phyloP scores from a whole-genome alignment of 2,113 vertebrate species.

The Rhea americana region DNA sequence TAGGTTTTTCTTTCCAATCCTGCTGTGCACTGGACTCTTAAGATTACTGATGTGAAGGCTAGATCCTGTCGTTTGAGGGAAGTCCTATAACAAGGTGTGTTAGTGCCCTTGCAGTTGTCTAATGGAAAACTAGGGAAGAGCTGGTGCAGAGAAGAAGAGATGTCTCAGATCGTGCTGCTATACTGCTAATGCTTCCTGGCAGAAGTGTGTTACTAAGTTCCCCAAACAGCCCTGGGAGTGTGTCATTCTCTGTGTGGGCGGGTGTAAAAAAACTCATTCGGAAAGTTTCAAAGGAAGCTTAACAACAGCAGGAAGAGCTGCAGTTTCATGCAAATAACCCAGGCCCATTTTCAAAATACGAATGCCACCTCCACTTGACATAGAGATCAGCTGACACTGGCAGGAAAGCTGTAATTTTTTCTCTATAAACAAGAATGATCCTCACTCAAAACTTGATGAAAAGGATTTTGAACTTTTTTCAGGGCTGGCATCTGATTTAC shows the following conservation, averaged over 20 bases:
- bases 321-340: background rate
- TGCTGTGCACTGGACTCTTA: rapidly evolving
- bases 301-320: conserved; percentile 13
- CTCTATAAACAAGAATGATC: background rate
- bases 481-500: background rate
- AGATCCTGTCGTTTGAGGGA: background rate
- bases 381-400: background rate
- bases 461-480: background rate
- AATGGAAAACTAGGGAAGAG: background rate
- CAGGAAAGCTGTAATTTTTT: background rate
- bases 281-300: conserved; percentile 38
- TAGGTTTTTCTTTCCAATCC: background rate
- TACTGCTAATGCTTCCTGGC: background rate
- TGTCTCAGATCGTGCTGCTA: background rate
- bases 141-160: background rate
- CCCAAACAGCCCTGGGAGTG: background rate
- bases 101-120: background rate
- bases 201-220: conserved; percentile 28
- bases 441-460: background rate
- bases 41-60: background rate
- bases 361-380: background rate
- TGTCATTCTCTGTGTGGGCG: background rate
- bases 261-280: conserved; percentile 30
- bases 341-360: background rate
- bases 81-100: rapidly evolving